Percentiles rank a stretch among this genome's conserved stretches.
Conservation (phyloP, 2,888 invertebrate species). For the Nipponacmea schrenckii region DNA sequence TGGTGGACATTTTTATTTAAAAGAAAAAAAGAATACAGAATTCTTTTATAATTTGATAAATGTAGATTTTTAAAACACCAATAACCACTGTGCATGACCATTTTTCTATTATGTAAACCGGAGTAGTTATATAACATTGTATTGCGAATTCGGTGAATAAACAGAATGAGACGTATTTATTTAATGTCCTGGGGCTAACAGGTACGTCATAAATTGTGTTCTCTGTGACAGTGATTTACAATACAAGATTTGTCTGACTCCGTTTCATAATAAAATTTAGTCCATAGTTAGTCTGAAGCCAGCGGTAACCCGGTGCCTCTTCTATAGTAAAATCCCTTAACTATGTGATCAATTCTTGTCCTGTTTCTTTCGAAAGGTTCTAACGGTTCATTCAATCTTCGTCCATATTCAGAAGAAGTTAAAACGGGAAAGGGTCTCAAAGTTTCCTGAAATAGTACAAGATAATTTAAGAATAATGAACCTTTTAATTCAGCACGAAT, state of each 20-base stretch:
- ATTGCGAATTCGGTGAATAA: too few species aligned
- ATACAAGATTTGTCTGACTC: too few species aligned
- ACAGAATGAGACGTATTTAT: too few species aligned
- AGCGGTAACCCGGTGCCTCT: conserved; percentile 51
- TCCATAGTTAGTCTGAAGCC: neutral
- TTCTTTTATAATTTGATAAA: neutral
- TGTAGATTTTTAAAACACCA: neutral
- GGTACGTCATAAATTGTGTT: too few species aligned
- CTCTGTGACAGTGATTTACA: too few species aligned
- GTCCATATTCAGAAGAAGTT: conserved; percentile 49
- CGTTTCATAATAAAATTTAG: too few species aligned
- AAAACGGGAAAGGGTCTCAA: conserved; percentile 39
- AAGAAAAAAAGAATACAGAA: conserved; percentile 37
- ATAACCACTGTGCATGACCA: too few species aligned
- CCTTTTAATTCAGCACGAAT: too few species aligned
- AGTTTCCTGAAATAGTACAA: conserved; percentile 39
- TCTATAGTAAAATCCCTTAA: conserved; percentile 49
- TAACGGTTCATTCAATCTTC: conserved; percentile 33
- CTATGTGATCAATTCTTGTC: conserved; percentile 42
- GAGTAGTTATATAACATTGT: too few species aligned
- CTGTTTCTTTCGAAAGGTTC: conserved; percentile 38
- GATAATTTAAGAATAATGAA: neutral
- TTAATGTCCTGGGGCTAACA: too few species aligned
- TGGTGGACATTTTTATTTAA: conserved; percentile 58
- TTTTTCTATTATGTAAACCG: too few species aligned